These are phyloP conservation scores for Symphodus melops DNA, from an alignment of 2,113 vertebrate genomes.

Conservation along the genomic window DNA sequence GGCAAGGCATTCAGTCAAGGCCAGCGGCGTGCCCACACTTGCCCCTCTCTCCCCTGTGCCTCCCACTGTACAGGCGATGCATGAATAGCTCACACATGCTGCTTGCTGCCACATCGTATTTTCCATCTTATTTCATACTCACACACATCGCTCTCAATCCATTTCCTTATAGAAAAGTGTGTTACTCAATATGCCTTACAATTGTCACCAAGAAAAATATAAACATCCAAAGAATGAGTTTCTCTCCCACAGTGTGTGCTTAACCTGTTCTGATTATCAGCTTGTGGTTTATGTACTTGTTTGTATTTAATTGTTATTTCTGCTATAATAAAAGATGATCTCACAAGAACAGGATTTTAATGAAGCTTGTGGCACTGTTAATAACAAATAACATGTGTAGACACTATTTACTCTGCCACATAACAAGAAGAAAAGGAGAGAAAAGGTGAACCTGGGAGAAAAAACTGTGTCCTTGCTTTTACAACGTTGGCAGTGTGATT, in stretches of 20 bases:
- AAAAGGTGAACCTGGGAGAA: too few relatives aligned
- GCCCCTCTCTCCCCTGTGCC: slow-evolving; percentile 51
- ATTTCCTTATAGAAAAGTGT: background rate
- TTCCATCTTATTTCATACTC: slow-evolving; percentile 5
- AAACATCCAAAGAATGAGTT: too few relatives aligned
- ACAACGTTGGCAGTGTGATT: too few relatives aligned
- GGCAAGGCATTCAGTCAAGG: slow-evolving; percentile 68
- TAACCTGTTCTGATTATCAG: background rate
- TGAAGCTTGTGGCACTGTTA: too few relatives aligned
- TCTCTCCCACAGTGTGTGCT: background rate
- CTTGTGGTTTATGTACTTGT: background rate
- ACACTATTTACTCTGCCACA: too few relatives aligned
- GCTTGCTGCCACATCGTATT: slow-evolving; percentile 31
- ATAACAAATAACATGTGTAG: too few relatives aligned
- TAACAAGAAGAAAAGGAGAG: too few relatives aligned
- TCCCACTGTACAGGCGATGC: slow-evolving; percentile 48
- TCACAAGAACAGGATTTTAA: too few relatives aligned
- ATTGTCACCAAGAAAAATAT: background rate
- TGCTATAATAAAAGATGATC: too few relatives aligned
- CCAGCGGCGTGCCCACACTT: slow-evolving; percentile 76
- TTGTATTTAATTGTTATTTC: too few relatives aligned
- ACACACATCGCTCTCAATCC: background rate
- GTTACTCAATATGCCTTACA: background rate
- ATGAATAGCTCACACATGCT: slow-evolving; percentile 61
- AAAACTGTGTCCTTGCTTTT: too few relatives aligned